Evolutionary conservation across 2,888 invertebrate genomes (phyloP), one percentile per base, ranked within the genome.

Genomic region (Hydraecia micacea): DNA sequence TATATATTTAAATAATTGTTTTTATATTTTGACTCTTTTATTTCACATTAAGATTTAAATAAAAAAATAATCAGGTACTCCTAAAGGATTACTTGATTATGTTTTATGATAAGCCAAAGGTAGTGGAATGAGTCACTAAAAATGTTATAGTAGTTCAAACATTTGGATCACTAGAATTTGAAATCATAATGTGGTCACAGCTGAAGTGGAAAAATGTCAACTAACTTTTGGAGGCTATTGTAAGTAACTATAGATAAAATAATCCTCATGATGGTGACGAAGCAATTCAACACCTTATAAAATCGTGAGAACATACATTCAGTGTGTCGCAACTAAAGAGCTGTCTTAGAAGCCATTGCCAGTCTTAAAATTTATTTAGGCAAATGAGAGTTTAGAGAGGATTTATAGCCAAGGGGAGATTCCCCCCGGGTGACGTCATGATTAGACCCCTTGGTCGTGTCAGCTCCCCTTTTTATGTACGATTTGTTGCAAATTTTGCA

Each of bases 341-440:
- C 39, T 39, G 73, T 73, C 58, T 66, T 66, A 66, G 49, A 79
- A 73, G 81, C 28, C 39, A 55, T 55, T 65, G 55, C 63, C 46
- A 39, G 58, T 60, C 73, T 81, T 66, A n/a, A 65, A 80, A 66
- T 81, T 60, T 81, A 79, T 81, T 73, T 67, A 79, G 36, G 81
- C 81, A 81, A 79, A 79, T 79, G 66, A 73, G 81, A 74, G 75
- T 81, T 81, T 66, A 36, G n/a, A 36, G 60, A 74, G 42, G 60
- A 74, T 67, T 81, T 52, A 81, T 21, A 60, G 52, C 13, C 60
- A 36, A 46, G 74, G 42, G 2, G 39, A 21, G 18, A 32, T 39
- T 28, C 15, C 39, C n/a, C 36, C 21, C 7, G 8, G 25, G 21
- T 52, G 49, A 80, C 73, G 58, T 60, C 66, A 81, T 60, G 52